Conservation (phyloP, 2,113 vertebrate genomes). For the Crotalus horridus region DNA sequence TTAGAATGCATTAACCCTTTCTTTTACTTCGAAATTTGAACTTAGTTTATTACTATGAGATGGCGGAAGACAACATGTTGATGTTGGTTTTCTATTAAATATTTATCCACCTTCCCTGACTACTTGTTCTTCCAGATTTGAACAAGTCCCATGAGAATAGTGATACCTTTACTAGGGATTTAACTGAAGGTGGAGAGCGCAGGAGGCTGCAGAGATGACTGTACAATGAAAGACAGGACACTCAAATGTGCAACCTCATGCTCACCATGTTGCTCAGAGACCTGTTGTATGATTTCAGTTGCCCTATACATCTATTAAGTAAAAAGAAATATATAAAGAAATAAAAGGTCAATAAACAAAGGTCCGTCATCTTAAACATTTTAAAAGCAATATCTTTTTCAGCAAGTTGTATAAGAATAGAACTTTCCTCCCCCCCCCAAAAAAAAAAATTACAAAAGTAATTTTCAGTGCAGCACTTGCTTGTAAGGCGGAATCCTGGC, state of each 20-base stretch:
- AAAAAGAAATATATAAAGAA: not conserved
- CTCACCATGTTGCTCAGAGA: not conserved
- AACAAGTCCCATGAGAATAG: not conserved
- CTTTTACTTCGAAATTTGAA: not conserved
- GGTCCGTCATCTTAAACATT: not conserved
- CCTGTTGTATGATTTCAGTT: not conserved
- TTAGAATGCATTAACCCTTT: not conserved
- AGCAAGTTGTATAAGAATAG: not conserved
- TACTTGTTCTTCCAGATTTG: not conserved
- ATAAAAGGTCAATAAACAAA: not conserved
- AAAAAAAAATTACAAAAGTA: not conserved
- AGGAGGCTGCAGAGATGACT: not conserved
- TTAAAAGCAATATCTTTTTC: not conserved
- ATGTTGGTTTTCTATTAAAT: not conserved
- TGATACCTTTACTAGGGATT: not conserved
- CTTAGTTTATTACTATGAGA: not conserved
- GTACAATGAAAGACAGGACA: not conserved
- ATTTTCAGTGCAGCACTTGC: not conserved
- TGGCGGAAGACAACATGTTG: not conserved
- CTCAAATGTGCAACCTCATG: not conserved
- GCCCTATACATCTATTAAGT: not conserved
- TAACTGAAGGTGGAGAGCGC: not conserved
- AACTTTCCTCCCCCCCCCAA: not conserved
- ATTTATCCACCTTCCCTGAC: not conserved
- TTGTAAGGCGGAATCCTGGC: not conserved